Conservation (phyloP, 1,140 invertebrate species). For the Hormaphis cornu region DNA sequence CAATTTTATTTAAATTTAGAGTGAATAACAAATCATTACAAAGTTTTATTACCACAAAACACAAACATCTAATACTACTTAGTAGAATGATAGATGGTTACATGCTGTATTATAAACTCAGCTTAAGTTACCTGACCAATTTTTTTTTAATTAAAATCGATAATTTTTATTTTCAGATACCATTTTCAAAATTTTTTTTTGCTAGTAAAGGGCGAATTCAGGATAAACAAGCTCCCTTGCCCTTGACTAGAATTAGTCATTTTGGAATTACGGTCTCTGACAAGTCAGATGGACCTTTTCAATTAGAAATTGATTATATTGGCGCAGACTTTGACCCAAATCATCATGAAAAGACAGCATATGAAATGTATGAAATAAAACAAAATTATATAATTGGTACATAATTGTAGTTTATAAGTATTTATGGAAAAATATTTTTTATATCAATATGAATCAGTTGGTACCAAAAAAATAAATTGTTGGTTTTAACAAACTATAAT, state of each 20-base stretch:
- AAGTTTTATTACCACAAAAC: neutral
- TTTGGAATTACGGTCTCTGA: slow-evolving; percentile 77
- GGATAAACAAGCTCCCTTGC: slow-evolving; percentile 61
- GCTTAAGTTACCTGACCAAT: too few relatives aligned
- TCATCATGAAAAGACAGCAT: slow-evolving; percentile 73
- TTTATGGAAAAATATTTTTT: too few relatives aligned
- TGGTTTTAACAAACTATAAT: too few relatives aligned
- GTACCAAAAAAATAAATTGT: too few relatives aligned
- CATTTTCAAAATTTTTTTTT: slow-evolving; percentile 88
- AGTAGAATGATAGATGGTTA: neutral
- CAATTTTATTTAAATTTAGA: too few relatives aligned
- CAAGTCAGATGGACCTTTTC: slow-evolving; percentile 69
- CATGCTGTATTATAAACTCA: too few relatives aligned
- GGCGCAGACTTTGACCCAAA: slow-evolving; percentile 67
- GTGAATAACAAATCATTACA: too few relatives aligned
- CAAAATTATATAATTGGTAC: slow-evolving; percentile 20
- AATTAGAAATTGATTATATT: slow-evolving; percentile 88
- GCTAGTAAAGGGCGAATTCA: slow-evolving; percentile 75
- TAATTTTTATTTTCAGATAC: slow-evolving; percentile 57
- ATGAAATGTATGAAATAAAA: slow-evolving; percentile 65
- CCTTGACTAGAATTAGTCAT: slow-evolving; percentile 51
- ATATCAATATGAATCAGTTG: too few relatives aligned
- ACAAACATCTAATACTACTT: neutral
- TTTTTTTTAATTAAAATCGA: neutral
- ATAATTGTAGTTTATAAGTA: too few relatives aligned